Base-by-base conservation (phyloP, 2,797 vertebrate species). In the Myotis vivesi region DNA sequence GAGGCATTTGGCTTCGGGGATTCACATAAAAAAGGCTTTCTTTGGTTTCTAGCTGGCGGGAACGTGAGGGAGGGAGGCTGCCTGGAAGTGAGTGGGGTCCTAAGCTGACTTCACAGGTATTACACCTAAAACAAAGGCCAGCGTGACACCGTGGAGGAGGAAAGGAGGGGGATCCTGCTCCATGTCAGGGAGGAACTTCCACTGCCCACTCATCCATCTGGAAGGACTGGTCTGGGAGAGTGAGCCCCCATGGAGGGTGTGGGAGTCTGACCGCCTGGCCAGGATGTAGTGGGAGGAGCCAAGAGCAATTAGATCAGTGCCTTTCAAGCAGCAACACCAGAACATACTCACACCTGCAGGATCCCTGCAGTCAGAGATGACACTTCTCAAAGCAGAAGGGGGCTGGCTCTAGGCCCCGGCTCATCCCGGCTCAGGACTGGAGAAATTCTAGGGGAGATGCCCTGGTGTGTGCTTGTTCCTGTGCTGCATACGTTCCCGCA, bases 161-260 rank as follows among this genome's bases (percentile, higher is more conserved):
- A 62, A 82, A n/a, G 25, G 30, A 19, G 38, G 1, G 3, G 1
- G 3, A 36, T 25, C 79, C 44, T 59, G 66, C 69, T 49, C n/a
- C 17, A 5, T 3, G 3, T 57, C 44, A 13, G 71, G 51, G 64
- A 62, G 81, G 71, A 66, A 23, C n/a, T 38, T 89, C 44, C 19
- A 0, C 10, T 9, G 17, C 10, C 3, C 17, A 5, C 1, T 19
- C 41, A 4, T 30, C 79, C 11, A 0, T 1, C 57, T 0, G 2
- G 2, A 66, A 9, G 41, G 19, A 41, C 38, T 41, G 57, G 22
- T n/a, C 19, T 6, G 69, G 75, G 28, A 72, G 46, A 28, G n/a
- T 1, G 46, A 53, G 33, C 46, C 82, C 15, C 33, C 1, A 5
- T 0, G 2, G 51, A 73, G 59, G 20, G 22, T 4, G 0, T 4